Evolutionary conservation across 2,797 vertebrate species (phyloP).

Genomic region (Lindbergichthys nudifrons): DNA sequence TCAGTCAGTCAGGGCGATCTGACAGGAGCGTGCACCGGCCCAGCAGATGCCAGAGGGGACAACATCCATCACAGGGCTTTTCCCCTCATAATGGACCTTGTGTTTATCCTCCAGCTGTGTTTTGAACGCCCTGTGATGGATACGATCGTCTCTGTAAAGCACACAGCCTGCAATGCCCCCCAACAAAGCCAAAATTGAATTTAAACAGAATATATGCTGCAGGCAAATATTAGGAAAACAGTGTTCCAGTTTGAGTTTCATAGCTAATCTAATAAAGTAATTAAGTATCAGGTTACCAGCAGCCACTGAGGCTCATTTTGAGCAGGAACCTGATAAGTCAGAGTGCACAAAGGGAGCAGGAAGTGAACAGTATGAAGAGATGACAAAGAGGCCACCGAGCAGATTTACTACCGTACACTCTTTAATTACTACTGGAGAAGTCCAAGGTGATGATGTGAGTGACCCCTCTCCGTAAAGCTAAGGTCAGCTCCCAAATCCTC

Average conservation of each 20-base stretch:
- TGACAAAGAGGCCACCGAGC: conserved; percentile 55
- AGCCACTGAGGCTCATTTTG: conserved; percentile 52
- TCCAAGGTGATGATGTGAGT: conserved; percentile 64
- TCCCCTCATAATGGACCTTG: conserved; percentile 25
- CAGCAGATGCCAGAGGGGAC: conserved; percentile 15
- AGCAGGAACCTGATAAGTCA: conserved; percentile 64
- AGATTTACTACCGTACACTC: conserved; percentile 53
- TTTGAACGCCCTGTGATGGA: conserved; percentile 42
- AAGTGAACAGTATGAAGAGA: conserved; percentile 59
- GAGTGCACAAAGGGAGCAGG: conserved; percentile 59
- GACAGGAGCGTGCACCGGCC: background rate
- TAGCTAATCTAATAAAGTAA: conserved; percentile 68
- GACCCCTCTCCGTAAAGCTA: conserved; percentile 47
- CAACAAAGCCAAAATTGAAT: conserved; percentile 63
- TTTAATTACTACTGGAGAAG: conserved; percentile 56
- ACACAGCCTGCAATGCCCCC: conserved; percentile 33
- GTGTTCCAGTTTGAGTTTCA: conserved; percentile 64
- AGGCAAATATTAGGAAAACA: conserved; percentile 69
- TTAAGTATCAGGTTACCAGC: conserved; percentile 64
- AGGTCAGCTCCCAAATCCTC: conserved; percentile 49
- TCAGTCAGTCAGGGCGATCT: conserved; percentile 27
- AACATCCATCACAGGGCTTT: conserved; percentile 44
- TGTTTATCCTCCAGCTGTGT: conserved; percentile 49
- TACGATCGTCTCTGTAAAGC: conserved; percentile 31
- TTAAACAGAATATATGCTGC: conserved; percentile 61